These are phyloP conservation scores for Drosophila macrospina DNA, from an alignment of 2,888 invertebrate genomes.

Conservation along the genomic window DNA sequence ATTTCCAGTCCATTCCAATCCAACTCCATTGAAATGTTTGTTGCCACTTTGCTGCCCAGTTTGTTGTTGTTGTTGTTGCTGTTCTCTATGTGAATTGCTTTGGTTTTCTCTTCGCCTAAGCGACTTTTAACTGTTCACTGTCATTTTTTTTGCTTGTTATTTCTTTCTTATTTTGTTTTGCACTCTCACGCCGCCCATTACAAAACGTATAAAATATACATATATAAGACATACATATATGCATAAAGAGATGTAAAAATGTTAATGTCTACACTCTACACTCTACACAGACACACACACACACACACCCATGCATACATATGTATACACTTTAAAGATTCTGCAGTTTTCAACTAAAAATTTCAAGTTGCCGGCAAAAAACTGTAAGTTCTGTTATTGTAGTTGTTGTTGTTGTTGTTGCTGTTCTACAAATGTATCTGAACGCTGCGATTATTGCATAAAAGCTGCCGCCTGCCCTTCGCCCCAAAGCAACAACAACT, in stretches of 20 bases:
- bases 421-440: constrained; percentile 53
- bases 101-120: constrained; percentile 32
- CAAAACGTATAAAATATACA: constrained; percentile 13
- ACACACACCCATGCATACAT: neutral
- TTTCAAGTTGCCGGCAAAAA: constrained; percentile 39
- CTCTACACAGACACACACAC: constrained; percentile 11
- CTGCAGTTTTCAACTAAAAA: constrained; percentile 27
- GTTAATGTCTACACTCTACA: constrained; percentile 21
- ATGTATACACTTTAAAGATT: constrained; percentile 14
- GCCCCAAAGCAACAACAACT: neutral
- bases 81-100: constrained; percentile 23
- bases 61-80: constrained; percentile 18
- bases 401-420: constrained; percentile 13
- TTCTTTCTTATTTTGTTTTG: constrained; percentile 14
- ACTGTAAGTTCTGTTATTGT: constrained; percentile 1
- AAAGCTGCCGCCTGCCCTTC: constrained; percentile 36
- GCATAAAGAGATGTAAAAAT: constrained; percentile 23
- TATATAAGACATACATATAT: neutral
- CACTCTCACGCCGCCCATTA: constrained; percentile 26
- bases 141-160: constrained; percentile 11
- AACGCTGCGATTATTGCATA: constrained; percentile 51
- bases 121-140: constrained; percentile 29
- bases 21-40: constrained; percentile 25
- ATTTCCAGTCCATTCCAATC: constrained; percentile 7
- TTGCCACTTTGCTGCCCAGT: constrained; percentile 16